phyloP scores from a whole-genome alignment of 64 coral and sea anemone species.

The Montipora sp. region DNA sequence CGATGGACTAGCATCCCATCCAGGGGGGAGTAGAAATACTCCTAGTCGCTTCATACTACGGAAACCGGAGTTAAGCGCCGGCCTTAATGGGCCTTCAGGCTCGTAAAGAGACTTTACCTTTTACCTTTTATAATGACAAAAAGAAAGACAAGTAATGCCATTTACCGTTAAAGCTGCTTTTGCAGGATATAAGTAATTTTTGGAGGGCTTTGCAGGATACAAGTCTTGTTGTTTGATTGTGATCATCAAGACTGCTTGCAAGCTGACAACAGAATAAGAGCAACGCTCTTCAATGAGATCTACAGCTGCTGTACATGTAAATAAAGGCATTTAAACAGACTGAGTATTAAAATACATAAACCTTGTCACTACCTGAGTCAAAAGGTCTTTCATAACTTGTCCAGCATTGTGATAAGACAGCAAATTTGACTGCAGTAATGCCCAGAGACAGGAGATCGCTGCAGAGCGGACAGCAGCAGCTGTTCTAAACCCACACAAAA shows the following conservation, averaged over 20 bases:
- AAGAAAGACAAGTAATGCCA: too few species aligned
- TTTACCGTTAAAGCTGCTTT: constrained; percentile 88
- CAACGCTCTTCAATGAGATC: background rate
- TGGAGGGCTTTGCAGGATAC: constrained; percentile 93
- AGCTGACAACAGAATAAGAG: constrained; percentile 54
- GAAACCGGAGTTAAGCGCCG: too few species aligned
- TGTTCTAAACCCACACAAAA: constrained; percentile 39
- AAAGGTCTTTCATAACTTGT: constrained; percentile 86
- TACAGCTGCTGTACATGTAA: too few species aligned
- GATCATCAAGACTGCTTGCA: constrained; percentile 84
- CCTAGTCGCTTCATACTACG: too few species aligned
- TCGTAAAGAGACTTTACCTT: too few species aligned
- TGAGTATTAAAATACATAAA: background rate
- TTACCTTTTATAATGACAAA: too few species aligned
- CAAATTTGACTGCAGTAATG: constrained; percentile 78
- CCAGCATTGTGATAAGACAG: constrained; percentile 68
- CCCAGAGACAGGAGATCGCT: constrained; percentile 93
- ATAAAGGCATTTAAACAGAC: too few species aligned
- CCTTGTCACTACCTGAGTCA: constrained; percentile 80
- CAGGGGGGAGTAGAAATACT: too few species aligned
- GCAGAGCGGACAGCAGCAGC: constrained; percentile 88
- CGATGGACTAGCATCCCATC: too few species aligned
- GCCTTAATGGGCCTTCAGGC: too few species aligned
- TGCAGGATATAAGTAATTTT: constrained; percentile 81
- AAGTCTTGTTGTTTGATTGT: constrained; percentile 89